Conservation (phyloP, 2,113 vertebrate genomes). For the Sinocyclocheilus anshuiensis region DNA sequence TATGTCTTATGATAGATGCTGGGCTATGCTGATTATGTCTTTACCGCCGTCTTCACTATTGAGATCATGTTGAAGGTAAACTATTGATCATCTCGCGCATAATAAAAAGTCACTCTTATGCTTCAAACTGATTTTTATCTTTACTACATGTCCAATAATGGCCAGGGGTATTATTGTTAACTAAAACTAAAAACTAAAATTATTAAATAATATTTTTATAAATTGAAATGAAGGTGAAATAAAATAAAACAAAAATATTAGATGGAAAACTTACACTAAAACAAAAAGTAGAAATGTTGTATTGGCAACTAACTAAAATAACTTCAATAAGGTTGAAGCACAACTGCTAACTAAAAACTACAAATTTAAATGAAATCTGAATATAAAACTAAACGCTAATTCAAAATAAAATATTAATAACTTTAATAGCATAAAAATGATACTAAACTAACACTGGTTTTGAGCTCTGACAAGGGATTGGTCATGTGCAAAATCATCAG, state of each 20-base stretch:
- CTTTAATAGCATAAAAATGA: no score
- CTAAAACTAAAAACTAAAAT: background rate
- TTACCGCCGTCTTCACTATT: slow-evolving; percentile 92
- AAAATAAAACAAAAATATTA: no score
- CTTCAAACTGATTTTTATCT: background rate
- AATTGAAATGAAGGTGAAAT: background rate
- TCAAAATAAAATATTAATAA: no score
- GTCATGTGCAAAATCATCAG: background rate
- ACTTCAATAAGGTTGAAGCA: background rate
- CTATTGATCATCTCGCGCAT: background rate
- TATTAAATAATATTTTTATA: background rate
- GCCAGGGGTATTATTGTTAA: background rate
- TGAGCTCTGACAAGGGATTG: background rate
- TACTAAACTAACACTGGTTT: background rate
- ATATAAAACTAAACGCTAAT: no score
- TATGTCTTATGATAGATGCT: slow-evolving; percentile 76
- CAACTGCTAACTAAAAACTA: no score
- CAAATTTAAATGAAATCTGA: background rate
- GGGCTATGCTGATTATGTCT: slow-evolving; percentile 91
- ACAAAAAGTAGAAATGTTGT: background rate
- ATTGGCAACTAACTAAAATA: background rate
- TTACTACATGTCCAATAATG: no score
- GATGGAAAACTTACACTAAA: background rate
- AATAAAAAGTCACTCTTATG: background rate
- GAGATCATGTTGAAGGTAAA: slow-evolving; percentile 91